Evolutionary conservation across 2,797 vertebrate genomes (phyloP).

Genomic region (Pogoniulus pusillus): DNA sequence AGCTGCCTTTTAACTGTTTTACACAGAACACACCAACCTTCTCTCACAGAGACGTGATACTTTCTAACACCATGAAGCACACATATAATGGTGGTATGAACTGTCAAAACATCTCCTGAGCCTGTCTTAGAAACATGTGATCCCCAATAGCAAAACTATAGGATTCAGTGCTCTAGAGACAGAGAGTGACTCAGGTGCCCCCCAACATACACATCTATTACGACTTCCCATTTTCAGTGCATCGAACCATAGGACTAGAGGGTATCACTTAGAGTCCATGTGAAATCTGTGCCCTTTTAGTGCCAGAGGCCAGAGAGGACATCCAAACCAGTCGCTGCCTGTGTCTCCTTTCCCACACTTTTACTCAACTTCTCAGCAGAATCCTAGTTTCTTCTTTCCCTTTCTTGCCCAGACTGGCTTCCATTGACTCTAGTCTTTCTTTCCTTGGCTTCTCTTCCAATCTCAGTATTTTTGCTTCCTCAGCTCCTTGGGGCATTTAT

Average conservation of each 20-base stretch:
- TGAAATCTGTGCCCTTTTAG: neutral
- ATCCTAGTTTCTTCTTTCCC: neutral
- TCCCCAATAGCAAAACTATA: neutral
- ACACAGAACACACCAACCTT: neutral
- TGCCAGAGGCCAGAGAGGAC: neutral
- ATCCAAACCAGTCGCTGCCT: neutral
- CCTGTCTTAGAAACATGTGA: neutral
- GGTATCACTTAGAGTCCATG: neutral
- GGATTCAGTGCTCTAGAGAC: neutral
- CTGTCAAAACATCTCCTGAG: neutral
- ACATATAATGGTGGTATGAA: neutral
- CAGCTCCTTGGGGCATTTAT: neutral
- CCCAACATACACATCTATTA: neutral
- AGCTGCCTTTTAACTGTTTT: neutral
- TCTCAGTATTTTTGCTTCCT: neutral
- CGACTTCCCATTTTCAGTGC: neutral
- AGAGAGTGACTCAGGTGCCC: neutral
- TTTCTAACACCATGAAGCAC: neutral
- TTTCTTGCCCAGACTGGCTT: too few relatives aligned
- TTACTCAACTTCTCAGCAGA: neutral
- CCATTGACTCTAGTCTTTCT: too few relatives aligned
- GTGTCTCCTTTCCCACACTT: neutral
- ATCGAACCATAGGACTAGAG: neutral
- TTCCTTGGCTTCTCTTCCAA: neutral
- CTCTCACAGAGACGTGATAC: neutral